Evolutionary conservation across 1,140 invertebrate species (phyloP), one percentile per base, ranked within the genome.

Genomic region (Sarcophaga bullata): DNA sequence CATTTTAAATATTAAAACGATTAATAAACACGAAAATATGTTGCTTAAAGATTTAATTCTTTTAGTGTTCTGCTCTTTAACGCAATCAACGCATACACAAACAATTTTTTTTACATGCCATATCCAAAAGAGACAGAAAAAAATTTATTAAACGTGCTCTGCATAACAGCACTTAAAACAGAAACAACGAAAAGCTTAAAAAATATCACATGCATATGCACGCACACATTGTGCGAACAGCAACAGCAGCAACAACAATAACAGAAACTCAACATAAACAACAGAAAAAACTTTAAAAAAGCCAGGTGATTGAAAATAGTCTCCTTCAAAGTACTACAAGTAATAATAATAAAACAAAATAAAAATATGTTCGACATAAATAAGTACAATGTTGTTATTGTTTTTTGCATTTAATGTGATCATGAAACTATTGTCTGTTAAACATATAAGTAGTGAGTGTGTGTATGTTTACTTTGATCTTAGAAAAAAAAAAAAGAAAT

Each of bases 141-240:
- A 78, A 78, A 78, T 48, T 17, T 78, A 50, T 49, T 78, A 78
- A 78, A 78, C 75, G 75, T 78, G 75, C 75, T 78, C 75, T 19
- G 75, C n/a, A 78, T 78, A 78, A 19, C 47, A 50, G 48, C 17
- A 19, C 48, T 50, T 25, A 25, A n/a, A 52, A 50, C 9, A 78
- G 10, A 5, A 75, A 75, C 52, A 54, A 75, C 15, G 73, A 75
- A 75, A 75, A 68, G 62, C 62, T 68, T 9, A 68, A 68, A 19
- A 13, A 8, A 68, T 19, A 37, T 1, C 52, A 54, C 9, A 54
- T 54, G 52, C 8, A 72, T 19, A 72, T 25, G 62, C 15, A 15
- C 52, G 52, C 17, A 72, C 62, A 72, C 62, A n/a, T n/a, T 37
- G 25, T 37, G 4, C 4, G 25, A 37, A 37, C 25, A 37, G 25